Evolutionary conservation across 2,888 invertebrate genomes (phyloP).

Genomic region (Oeneis ivallda): DNA sequence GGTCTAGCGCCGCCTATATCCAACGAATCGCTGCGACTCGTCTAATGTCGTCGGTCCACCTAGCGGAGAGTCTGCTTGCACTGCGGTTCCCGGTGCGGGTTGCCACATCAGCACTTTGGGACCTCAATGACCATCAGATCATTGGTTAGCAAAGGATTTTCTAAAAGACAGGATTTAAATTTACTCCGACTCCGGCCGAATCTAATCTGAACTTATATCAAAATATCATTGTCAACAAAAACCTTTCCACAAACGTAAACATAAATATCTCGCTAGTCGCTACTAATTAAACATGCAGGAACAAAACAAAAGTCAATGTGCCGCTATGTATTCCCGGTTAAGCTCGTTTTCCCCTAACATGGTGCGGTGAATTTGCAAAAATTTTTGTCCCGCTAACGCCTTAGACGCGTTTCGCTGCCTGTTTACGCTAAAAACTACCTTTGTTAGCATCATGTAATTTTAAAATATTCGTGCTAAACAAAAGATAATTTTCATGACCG

Average conservation of each 20-base stretch:
- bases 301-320: constrained; percentile 8
- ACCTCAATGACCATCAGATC: no score
- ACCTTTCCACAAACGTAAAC: not conserved
- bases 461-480: not conserved
- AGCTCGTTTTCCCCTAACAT: not conserved
- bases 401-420: not conserved
- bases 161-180: no score
- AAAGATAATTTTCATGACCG: not conserved
- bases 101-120: no score
- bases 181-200: no score
- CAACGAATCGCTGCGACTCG: no score
- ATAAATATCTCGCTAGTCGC: constrained; percentile 7
- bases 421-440: constrained; percentile 11
- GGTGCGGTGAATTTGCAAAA: not conserved
- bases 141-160: no score
- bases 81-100: no score
- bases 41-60: no score
- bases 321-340: not conserved
- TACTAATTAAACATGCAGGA: constrained; percentile 10
- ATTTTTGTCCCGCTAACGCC: not conserved
- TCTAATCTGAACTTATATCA: no score
- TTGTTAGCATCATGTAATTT: constrained; percentile 1
- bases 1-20: no score
- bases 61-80: no score
- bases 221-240: not conserved